A percentile compares a stretch with the other conserved stretches of the same genome.
Evolutionary conservation across 2,797 vertebrate species (phyloP).

Genomic region (Toxotes lorentzi): DNA sequence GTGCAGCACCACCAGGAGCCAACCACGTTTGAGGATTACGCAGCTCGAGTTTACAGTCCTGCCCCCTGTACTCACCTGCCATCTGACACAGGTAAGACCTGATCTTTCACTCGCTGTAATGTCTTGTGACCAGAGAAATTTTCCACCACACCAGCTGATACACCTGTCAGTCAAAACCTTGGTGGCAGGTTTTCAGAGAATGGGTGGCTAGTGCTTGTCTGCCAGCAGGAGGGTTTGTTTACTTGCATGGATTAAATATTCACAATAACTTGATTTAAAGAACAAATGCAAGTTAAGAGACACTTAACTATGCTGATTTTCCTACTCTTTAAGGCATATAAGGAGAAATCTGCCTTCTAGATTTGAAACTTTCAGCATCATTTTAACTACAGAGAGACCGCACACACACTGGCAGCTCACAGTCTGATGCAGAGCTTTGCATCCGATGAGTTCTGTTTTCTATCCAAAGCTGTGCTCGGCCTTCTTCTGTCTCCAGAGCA

Average conservation of each 20-base stretch:
- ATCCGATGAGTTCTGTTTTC: constrained; percentile 33
- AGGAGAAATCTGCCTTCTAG: neutral
- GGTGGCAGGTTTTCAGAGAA: neutral
- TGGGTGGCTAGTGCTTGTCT: neutral
- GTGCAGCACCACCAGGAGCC: constrained; percentile 97
- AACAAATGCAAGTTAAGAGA: neutral
- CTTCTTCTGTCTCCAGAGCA: constrained; percentile 55
- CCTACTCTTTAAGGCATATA: neutral
- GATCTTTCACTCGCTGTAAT: neutral
- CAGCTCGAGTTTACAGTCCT: constrained; percentile 96
- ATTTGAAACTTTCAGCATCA: constrained; percentile 6
- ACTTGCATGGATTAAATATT: neutral
- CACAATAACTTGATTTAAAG: neutral
- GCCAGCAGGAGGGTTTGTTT: neutral
- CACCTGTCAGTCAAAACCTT: neutral
- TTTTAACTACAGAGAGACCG: neutral
- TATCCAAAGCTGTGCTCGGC: constrained; percentile 37
- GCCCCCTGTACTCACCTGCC: constrained; percentile 93
- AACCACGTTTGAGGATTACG: constrained; percentile 97
- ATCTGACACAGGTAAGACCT: constrained; percentile 90
- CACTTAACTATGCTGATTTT: neutral
- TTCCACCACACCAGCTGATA: neutral
- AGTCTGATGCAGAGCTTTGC: constrained; percentile 30
- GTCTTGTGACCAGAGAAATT: neutral
- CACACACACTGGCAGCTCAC: constrained; percentile 15